These are phyloP conservation scores for Rotaria sp. DNA, from an alignment of 2,888 invertebrate genomes.

Conservation along the genomic window DNA sequence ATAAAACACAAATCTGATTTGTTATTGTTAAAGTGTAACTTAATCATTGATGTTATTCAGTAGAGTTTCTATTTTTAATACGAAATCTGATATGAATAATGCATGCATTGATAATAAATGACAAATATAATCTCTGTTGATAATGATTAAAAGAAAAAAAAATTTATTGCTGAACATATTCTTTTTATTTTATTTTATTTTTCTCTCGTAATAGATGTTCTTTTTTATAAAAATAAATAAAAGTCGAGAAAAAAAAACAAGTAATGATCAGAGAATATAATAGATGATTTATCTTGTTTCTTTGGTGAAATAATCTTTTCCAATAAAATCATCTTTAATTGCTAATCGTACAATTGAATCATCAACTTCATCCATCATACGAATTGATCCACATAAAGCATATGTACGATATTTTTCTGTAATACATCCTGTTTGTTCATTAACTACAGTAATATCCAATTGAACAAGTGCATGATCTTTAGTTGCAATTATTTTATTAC, in stretches of 20 bases:
- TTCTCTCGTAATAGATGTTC: not conserved
- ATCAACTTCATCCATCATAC: conserved; percentile 39
- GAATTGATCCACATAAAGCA: conserved; percentile 39
- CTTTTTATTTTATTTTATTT: not conserved
- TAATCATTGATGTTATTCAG: too few relatives aligned
- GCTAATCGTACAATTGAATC: conserved; percentile 34
- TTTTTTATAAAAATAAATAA: too few relatives aligned
- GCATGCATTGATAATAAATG: too few relatives aligned
- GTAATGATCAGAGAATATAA: not conserved
- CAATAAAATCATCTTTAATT: conserved; percentile 28
- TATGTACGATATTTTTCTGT: conserved; percentile 34
- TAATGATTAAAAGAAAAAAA: too few relatives aligned
- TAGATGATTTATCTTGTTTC: not conserved
- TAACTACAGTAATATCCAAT: conserved; percentile 77
- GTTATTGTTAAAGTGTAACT: too few relatives aligned
- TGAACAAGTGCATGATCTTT: conserved; percentile 98
- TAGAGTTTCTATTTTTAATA: too few relatives aligned
- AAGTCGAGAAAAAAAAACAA: not conserved
- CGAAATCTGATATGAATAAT: too few relatives aligned
- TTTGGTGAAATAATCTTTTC: not conserved
- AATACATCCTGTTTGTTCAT: conserved; percentile 37
- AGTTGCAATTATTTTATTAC: conserved; percentile 92
- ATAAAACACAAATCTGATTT: too few relatives aligned
- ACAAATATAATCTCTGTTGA: too few relatives aligned
- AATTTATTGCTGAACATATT: too few relatives aligned